These are phyloP conservation scores for Agriopis marginaria DNA, from an alignment of 2,888 invertebrate genomes.

Conservation along the genomic window DNA sequence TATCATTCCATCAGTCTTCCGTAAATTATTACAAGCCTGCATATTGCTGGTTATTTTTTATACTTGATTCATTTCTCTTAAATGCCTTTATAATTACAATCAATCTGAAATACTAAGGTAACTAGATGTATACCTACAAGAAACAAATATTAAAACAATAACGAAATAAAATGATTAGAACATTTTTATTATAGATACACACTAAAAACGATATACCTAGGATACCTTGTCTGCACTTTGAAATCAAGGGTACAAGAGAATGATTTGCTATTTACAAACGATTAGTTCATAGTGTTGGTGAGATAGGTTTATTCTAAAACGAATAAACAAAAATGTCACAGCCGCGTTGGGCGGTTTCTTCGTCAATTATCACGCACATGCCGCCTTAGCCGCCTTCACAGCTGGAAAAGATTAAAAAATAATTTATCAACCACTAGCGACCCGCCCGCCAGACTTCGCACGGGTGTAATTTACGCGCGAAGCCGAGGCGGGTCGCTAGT, in stretches of 20 bases:
- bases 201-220: background rate
- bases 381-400: slow-evolving; percentile 84
- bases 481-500: too few species aligned
- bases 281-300: slow-evolving; percentile 4
- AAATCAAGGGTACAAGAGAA: slow-evolving; percentile 4
- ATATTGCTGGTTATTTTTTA: slow-evolving; percentile 11
- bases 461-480: too few species aligned
- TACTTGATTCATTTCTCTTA: slow-evolving; percentile 20
- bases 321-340: slow-evolving; percentile 63
- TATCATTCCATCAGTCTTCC: slow-evolving; percentile 60
- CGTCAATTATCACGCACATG: slow-evolving; percentile 74
- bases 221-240: slow-evolving; percentile 1
- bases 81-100: slow-evolving; percentile 18
- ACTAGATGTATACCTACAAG: slow-evolving; percentile 17
- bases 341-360: slow-evolving; percentile 36
- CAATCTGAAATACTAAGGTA: slow-evolving; percentile 30
- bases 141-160: slow-evolving; percentile 21
- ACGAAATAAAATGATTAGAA: slow-evolving; percentile 34
- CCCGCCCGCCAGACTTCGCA: too few species aligned
- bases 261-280: slow-evolving; percentile 29
- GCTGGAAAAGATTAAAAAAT: slow-evolving; percentile 63
- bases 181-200: slow-evolving; percentile 16
- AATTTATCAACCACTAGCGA: background rate
- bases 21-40: slow-evolving; percentile 29
- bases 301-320: slow-evolving; percentile 73